A percentile compares a stretch with the other conserved stretches of the same genome.
Evolutionary conservation across 2,888 invertebrate genomes (phyloP).

Genomic region (Nomada goodeniana): DNA sequence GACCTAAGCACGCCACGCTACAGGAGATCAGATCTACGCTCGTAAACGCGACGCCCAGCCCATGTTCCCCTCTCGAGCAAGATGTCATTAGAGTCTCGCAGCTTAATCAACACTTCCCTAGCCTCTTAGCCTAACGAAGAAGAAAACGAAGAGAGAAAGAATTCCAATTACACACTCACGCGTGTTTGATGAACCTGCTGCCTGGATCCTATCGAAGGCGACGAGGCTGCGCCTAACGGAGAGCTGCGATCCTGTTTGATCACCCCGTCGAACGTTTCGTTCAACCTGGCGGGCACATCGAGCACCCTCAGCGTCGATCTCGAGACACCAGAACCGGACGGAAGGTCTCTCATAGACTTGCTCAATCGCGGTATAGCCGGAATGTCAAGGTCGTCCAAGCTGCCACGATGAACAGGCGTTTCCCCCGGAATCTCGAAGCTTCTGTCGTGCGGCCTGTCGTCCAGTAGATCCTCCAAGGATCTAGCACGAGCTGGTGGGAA

Average conservation of each 20-base stretch:
- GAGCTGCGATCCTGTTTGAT: conserved; percentile 75
- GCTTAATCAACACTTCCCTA: conserved; percentile 45
- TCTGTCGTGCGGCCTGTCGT: conserved; percentile 82
- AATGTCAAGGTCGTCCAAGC: conserved; percentile 80
- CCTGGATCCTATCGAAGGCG: conserved; percentile 73
- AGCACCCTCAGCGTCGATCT: conserved; percentile 73
- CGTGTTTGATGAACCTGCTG: conserved; percentile 74
- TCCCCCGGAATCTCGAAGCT: conserved; percentile 80
- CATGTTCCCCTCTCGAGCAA: not conserved
- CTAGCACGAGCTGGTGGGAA: conserved; percentile 87
- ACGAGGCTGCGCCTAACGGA: conserved; percentile 73
- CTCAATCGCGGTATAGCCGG: conserved; percentile 79
- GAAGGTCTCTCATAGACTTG: conserved; percentile 77
- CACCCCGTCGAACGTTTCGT: conserved; percentile 79
- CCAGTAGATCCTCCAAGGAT: conserved; percentile 89
- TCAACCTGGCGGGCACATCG: conserved; percentile 73
- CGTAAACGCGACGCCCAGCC: conserved; percentile 8
- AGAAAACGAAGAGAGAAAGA: not conserved
- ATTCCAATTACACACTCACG: conserved; percentile 60
- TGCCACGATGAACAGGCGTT: conserved; percentile 75
- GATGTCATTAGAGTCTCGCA: conserved; percentile 32
- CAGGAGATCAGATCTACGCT: conserved; percentile 8
- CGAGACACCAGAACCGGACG: conserved; percentile 70
- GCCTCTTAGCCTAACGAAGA: conserved; percentile 15
- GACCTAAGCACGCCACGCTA: not conserved